phyloP scores from a whole-genome alignment of 2,113 vertebrate genomes.

The Empidonax alnorum region DNA sequence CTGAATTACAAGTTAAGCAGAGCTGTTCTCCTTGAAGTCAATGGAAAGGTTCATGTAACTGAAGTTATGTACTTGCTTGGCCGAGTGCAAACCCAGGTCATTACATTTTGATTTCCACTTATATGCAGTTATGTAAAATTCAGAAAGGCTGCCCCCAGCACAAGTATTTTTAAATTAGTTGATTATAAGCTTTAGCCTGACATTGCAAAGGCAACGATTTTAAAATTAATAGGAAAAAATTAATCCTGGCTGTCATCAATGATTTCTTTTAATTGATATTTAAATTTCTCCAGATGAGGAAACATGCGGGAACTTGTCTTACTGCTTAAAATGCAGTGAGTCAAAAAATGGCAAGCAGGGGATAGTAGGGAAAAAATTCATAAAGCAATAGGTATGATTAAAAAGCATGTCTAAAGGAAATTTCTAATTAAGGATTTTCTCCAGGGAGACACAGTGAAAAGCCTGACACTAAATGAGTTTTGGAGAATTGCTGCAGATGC shows the following conservation, averaged over 20 bases:
- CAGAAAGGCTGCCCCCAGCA: background rate
- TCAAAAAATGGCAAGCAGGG: background rate
- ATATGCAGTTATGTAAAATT: background rate
- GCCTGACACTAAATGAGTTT: background rate
- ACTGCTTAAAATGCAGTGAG: background rate
- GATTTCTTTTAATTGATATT: slow-evolving; percentile 4
- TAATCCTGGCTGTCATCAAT: background rate
- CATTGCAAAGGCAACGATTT: background rate
- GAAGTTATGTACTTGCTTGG: background rate
- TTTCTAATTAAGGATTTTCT: slow-evolving; percentile 42
- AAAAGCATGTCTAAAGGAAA: slow-evolving; percentile 21
- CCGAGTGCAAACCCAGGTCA: background rate
- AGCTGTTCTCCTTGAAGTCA: background rate
- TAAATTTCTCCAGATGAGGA: background rate
- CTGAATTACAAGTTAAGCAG: background rate
- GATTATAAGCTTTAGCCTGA: background rate
- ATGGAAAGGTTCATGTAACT: background rate
- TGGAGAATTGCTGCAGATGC: background rate
- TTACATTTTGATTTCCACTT: background rate
- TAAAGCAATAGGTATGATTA: slow-evolving; percentile 8
- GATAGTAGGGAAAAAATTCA: background rate
- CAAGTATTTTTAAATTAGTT: background rate
- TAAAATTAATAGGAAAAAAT: background rate
- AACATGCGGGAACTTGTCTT: background rate
- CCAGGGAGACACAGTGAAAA: background rate